phyloP scores from a whole-genome alignment of 2,888 invertebrate species.

The Sarcophaga subvicina region DNA sequence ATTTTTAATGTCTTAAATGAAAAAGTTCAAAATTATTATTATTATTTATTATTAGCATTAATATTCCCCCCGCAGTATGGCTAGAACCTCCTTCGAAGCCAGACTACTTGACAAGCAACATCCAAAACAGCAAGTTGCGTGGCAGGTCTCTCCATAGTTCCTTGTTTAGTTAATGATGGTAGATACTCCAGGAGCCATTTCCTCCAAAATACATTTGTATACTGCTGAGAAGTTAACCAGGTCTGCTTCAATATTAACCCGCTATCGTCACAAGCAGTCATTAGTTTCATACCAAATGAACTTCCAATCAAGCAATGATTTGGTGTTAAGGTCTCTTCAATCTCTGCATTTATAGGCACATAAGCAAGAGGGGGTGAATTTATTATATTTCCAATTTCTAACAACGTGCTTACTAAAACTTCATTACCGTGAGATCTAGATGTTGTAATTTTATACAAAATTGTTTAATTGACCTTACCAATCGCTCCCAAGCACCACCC shows the following conservation, averaged over 20 bases:
- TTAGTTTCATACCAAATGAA: slow-evolving; percentile 45
- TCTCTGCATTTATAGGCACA: slow-evolving; percentile 17
- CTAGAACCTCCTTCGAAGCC: too few species aligned
- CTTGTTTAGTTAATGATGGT: too few species aligned
- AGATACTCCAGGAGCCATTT: not conserved
- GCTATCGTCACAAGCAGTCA: slow-evolving; percentile 16
- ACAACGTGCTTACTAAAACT: slow-evolving; percentile 16
- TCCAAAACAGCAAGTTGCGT: too few species aligned
- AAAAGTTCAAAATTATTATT: too few species aligned
- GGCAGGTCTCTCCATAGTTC: too few species aligned
- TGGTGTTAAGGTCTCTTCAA: slow-evolving; percentile 36
- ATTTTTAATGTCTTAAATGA: too few species aligned
- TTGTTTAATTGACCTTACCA: slow-evolving; percentile 48
- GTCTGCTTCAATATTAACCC: slow-evolving; percentile 13
- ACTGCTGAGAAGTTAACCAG: slow-evolving; percentile 42
- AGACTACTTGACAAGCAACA: too few species aligned
- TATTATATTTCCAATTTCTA: slow-evolving; percentile 13
- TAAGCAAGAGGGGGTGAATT: not conserved
- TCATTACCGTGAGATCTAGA: slow-evolving; percentile 16
- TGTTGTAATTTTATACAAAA: slow-evolving; percentile 12
- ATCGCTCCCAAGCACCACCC: slow-evolving; percentile 36
- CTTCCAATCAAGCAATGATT: slow-evolving; percentile 51
- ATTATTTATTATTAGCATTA: too few species aligned
- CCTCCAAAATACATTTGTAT: slow-evolving; percentile 38
- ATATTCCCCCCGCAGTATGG: too few species aligned